Percentiles rank a stretch among this genome's conserved stretches.
Conservation (phyloP, 2,888 invertebrate genomes). For the Plagodis pulveraria region DNA sequence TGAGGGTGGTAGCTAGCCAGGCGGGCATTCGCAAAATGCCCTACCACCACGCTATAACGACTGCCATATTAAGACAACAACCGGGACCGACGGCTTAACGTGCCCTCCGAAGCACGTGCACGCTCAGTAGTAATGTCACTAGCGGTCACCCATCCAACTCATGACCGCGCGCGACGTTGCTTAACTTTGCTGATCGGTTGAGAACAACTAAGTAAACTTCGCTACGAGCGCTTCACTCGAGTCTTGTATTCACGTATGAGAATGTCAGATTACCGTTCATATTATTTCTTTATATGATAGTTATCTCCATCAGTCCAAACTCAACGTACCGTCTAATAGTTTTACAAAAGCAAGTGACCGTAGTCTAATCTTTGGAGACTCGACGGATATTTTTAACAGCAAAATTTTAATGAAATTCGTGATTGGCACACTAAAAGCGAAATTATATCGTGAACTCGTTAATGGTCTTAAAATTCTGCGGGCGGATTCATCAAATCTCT, state of each 20-base stretch:
- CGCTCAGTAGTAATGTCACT: too few relatives aligned
- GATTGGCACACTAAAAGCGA: conserved; percentile 63
- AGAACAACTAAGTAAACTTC: too few relatives aligned
- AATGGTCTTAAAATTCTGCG: conserved; percentile 68
- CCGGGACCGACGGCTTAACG: too few relatives aligned
- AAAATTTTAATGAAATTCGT: conserved; percentile 65
- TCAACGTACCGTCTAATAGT: conserved; percentile 76
- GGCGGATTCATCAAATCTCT: conserved; percentile 67
- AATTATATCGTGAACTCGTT: conserved; percentile 62
- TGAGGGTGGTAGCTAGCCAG: too few relatives aligned
- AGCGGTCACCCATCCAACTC: too few relatives aligned
- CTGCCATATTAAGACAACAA: too few relatives aligned
- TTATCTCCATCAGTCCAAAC: conserved; percentile 71
- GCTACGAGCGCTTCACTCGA: too few relatives aligned
- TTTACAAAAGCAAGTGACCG: conserved; percentile 63
- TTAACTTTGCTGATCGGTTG: too few relatives aligned
- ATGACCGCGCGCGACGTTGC: too few relatives aligned
- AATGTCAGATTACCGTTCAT: conserved; percentile 73
- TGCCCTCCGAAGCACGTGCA: too few relatives aligned
- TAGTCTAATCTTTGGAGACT: conserved; percentile 71
- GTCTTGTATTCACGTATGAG: conserved; percentile 50
- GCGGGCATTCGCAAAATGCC: too few relatives aligned
- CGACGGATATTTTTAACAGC: conserved; percentile 28
- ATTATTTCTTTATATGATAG: conserved; percentile 81
- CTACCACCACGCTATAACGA: too few relatives aligned